Percentiles rank a stretch among this genome's conserved stretches.
phyloP scores from a whole-genome alignment of 2,797 vertebrate genomes.

The Chromis chromis region DNA sequence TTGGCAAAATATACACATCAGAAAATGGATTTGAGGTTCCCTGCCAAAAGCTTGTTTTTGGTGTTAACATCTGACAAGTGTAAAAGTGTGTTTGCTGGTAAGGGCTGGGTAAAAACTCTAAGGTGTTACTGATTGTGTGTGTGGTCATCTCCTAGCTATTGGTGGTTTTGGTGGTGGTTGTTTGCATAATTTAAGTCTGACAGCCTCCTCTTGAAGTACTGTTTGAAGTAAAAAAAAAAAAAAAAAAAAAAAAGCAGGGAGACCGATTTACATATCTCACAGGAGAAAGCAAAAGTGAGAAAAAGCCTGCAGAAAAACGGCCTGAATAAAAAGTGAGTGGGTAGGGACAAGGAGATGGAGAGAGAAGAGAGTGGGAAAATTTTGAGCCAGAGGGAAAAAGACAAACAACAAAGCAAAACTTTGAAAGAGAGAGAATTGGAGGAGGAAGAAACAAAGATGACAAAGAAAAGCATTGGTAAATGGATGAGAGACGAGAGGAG shows the following conservation, averaged over 20 bases:
- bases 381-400: constrained; percentile 35
- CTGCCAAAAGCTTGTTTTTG: background rate
- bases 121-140: background rate
- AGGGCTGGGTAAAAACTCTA: background rate
- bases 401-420: constrained; percentile 38
- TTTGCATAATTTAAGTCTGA: constrained; percentile 13
- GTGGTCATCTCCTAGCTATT: background rate
- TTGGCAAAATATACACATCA: background rate
- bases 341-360: constrained; percentile 26
- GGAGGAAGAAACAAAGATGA: constrained; percentile 24
- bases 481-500: background rate
- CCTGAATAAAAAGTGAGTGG: constrained; percentile 43
- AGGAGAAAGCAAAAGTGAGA: constrained; percentile 28
- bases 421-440: constrained; percentile 10
- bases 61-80: too few species aligned
- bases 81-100: background rate
- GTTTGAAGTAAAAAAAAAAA: constrained; percentile 26
- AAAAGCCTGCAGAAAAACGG: constrained; percentile 11
- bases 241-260: constrained; percentile 7
- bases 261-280: constrained; percentile 46
- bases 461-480: background rate
- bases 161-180: constrained; percentile 2
- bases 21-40: background rate
- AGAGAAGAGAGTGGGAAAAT: constrained; percentile 24
- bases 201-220: constrained; percentile 13